Percentiles rank a stretch among this genome's conserved stretches.
Conservation (phyloP, 2,888 invertebrate genomes). For the Lochmaea crataegi region DNA sequence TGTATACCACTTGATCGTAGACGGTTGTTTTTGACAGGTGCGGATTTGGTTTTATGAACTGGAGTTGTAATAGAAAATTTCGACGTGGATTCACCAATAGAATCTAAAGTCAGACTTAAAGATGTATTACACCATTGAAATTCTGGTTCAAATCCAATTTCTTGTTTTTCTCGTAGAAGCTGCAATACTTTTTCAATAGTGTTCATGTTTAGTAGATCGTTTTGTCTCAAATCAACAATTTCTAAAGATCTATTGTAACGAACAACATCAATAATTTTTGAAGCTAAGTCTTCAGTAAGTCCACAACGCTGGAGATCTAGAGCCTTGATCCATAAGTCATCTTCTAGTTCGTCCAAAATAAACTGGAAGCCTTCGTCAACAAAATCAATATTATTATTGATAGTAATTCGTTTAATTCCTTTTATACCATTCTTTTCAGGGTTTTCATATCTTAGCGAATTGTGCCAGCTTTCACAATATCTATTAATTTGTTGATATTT, state of each 20-base stretch:
- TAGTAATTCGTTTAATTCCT: slow-evolving; percentile 76
- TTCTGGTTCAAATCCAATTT: slow-evolving; percentile 54
- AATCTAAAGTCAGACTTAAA: slow-evolving; percentile 52
- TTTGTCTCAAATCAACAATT: slow-evolving; percentile 76
- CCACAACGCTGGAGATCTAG: slow-evolving; percentile 82
- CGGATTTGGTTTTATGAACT: slow-evolving; percentile 55
- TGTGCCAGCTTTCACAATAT: slow-evolving; percentile 85
- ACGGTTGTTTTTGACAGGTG: slow-evolving; percentile 50
- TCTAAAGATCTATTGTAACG: slow-evolving; percentile 74
- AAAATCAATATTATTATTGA: slow-evolving; percentile 77
- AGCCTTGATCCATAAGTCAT: slow-evolving; percentile 86
- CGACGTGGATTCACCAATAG: slow-evolving; percentile 49
- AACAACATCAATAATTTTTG: slow-evolving; percentile 71
- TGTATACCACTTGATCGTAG: slow-evolving; percentile 25
- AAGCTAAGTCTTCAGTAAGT: slow-evolving; percentile 72
- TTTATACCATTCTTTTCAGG: slow-evolving; percentile 80
- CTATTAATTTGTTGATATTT: slow-evolving; percentile 70
- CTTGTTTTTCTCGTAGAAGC: slow-evolving; percentile 57
- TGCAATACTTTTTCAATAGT: slow-evolving; percentile 59
- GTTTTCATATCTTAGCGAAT: slow-evolving; percentile 80
- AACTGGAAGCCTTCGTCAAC: slow-evolving; percentile 73
- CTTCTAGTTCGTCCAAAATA: slow-evolving; percentile 76
- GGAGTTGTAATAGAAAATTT: slow-evolving; percentile 44
- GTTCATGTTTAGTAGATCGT: slow-evolving; percentile 60
- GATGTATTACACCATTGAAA: slow-evolving; percentile 61